Evolutionary conservation across 2,797 vertebrate species (phyloP).

Genomic region (Enteromius anoplus): DNA sequence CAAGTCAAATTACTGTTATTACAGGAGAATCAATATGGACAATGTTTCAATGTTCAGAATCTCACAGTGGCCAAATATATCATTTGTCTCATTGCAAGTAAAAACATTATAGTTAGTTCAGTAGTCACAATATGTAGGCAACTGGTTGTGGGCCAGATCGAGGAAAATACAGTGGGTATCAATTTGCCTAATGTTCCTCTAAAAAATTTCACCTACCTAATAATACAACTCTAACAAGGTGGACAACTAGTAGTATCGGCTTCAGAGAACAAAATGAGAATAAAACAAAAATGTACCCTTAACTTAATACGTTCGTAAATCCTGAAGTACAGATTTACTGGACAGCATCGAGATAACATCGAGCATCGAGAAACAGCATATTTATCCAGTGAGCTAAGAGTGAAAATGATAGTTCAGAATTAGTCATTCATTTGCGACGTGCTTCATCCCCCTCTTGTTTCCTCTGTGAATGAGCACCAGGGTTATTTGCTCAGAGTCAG

Average conservation of each 20-base stretch:
- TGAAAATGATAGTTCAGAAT: conserved; percentile 50
- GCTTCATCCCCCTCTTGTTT: conserved; percentile 51
- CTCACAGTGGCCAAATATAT: neutral
- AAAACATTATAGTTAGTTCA: neutral
- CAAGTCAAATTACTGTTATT: neutral
- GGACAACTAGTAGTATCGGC: neutral
- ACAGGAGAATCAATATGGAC: neutral
- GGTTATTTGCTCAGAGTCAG: conserved; percentile 58
- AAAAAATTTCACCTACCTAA: neutral
- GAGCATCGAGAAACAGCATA: conserved; percentile 3
- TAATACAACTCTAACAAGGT: neutral
- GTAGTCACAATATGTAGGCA: neutral
- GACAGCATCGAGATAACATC: conserved; percentile 5
- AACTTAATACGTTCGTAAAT: neutral
- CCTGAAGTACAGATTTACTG: conserved; percentile 9
- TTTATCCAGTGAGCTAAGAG: conserved; percentile 42
- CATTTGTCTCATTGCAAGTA: neutral
- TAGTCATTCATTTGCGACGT: conserved; percentile 40
- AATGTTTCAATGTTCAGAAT: neutral
- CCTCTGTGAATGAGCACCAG: conserved; percentile 52
- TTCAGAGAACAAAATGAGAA: neutral
- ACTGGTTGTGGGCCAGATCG: neutral
- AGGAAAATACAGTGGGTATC: neutral
- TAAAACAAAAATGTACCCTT: neutral
- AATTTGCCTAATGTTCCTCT: conserved; percentile 10